Conservation (phyloP, 2,888 invertebrate genomes). For the Cephonodes hylas region DNA sequence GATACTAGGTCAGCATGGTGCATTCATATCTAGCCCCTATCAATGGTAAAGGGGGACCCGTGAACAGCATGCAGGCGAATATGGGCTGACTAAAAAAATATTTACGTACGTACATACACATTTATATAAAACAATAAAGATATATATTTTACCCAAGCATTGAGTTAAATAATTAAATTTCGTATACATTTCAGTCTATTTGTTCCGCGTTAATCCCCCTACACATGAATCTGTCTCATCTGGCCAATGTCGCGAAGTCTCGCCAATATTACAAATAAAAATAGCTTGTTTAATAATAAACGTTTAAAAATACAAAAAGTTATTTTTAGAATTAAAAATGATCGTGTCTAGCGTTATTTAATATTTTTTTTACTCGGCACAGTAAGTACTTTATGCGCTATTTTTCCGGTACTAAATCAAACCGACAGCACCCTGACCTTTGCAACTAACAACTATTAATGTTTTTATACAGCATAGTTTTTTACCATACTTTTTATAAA, state of each 20-base stretch:
- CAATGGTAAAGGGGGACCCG: too few relatives aligned
- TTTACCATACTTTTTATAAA: background rate
- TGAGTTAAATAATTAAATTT: too few relatives aligned
- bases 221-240: too few relatives aligned
- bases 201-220: too few relatives aligned
- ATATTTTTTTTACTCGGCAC: background rate
- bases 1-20: too few relatives aligned
- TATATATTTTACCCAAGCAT: too few relatives aligned
- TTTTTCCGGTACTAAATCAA: slow-evolving; percentile 6
- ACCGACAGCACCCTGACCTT: background rate
- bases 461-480: background rate
- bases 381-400: background rate
- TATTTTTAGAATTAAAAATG: background rate
- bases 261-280: background rate
- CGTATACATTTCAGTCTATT: too few relatives aligned
- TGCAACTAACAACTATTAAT: background rate
- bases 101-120: too few relatives aligned
- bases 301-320: background rate
- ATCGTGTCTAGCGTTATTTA: background rate
- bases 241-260: background rate
- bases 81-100: too few relatives aligned
- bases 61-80: too few relatives aligned
- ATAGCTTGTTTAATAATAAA: background rate
- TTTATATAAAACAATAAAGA: too few relatives aligned
- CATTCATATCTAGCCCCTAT: too few relatives aligned